Conservation (phyloP, 2,888 invertebrate genomes). For the Leptinotarsa tumamoca region DNA sequence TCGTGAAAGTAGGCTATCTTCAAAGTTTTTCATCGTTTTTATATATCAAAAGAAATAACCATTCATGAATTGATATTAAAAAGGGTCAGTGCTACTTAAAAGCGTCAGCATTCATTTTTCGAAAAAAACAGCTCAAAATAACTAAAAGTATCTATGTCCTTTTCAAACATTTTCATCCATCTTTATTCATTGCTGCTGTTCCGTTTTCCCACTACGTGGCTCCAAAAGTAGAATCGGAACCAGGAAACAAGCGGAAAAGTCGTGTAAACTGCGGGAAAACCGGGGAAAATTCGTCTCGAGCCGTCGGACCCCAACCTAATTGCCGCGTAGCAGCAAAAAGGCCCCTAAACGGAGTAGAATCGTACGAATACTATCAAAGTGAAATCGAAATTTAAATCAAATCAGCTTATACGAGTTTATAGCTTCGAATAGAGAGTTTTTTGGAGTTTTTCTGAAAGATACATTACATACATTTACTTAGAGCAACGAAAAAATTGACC, state of each 20-base stretch:
- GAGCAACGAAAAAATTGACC: too few relatives aligned
- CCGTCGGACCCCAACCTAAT: conserved; percentile 46
- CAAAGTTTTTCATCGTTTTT: too few relatives aligned
- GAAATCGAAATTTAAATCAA: conserved; percentile 54
- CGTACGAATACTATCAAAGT: conserved; percentile 44
- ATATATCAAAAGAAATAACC: too few relatives aligned
- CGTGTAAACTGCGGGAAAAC: conserved; percentile 48
- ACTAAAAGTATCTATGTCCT: not conserved
- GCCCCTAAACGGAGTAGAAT: conserved; percentile 40
- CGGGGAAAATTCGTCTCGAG: conserved; percentile 37
- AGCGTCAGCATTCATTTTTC: too few relatives aligned
- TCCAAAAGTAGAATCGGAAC: conserved; percentile 43
- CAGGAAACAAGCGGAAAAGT: conserved; percentile 50
- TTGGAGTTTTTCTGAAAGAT: conserved; percentile 1
- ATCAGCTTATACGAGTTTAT: conserved; percentile 48
- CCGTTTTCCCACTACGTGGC: conserved; percentile 28
- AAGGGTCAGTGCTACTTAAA: too few relatives aligned
- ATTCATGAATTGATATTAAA: too few relatives aligned
- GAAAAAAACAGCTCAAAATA: not conserved
- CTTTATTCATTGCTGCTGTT: conserved; percentile 43
- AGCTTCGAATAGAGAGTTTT: conserved; percentile 27
- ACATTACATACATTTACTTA: too few relatives aligned
- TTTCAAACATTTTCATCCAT: conserved; percentile 21
- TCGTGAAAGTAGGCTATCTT: too few relatives aligned
- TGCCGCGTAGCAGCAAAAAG: conserved; percentile 41